These are phyloP conservation scores for Saccostrea glomerata DNA, from an alignment of 1,140 invertebrate species.

Conservation along the genomic window DNA sequence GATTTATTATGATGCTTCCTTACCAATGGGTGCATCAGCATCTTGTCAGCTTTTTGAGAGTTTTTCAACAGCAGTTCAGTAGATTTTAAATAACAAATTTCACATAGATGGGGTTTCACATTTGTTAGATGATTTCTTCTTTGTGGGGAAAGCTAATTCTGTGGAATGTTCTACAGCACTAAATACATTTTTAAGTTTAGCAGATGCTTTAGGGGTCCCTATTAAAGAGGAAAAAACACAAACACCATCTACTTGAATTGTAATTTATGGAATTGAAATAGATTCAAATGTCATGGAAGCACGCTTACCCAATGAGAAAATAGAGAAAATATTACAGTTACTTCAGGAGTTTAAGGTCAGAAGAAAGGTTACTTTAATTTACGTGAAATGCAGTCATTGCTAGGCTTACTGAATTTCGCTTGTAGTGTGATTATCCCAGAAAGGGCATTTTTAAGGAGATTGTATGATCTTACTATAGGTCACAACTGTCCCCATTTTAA, in stretches of 20 bases:
- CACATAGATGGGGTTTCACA: too few species aligned
- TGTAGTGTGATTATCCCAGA: conserved; percentile 49
- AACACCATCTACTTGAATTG: not conserved
- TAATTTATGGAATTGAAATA: conserved; percentile 30
- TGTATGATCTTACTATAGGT: conserved; percentile 40
- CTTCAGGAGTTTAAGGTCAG: not conserved
- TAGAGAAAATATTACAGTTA: conserved; percentile 1
- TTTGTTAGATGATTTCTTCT: too few species aligned
- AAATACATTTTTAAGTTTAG: conserved; percentile 36
- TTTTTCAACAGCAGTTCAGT: too few species aligned
- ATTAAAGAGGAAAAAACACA: conserved; percentile 36
- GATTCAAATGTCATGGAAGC: not conserved
- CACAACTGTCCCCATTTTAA: not conserved
- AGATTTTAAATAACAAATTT: too few species aligned
- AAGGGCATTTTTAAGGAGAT: conserved; percentile 28
- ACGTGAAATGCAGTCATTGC: conserved; percentile 49
- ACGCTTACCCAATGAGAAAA: conserved; percentile 50
- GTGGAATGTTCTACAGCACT: not conserved
- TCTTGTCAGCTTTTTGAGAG: not conserved
- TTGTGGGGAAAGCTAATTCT: too few species aligned
- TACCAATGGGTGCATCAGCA: conserved; percentile 40
- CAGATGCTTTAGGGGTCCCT: conserved; percentile 6
- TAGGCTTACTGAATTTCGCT: conserved; percentile 58
- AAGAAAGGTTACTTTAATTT: conserved; percentile 35
- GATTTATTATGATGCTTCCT: too few species aligned